Evolutionary conservation across 1,140 invertebrate species (phyloP).

Genomic region (Sogatella furcifera): DNA sequence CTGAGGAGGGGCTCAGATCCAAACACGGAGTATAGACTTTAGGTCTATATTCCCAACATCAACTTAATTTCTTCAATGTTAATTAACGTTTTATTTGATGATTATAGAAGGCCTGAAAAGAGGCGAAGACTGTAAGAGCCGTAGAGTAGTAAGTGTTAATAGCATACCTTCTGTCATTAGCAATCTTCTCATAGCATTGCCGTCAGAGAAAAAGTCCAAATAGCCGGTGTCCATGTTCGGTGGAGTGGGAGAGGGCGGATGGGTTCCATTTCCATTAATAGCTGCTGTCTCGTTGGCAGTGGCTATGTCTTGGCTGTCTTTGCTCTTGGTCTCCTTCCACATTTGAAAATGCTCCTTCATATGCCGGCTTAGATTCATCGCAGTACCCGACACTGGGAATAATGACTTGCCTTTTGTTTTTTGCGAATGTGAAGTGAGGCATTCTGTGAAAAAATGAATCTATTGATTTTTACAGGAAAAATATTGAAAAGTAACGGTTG

Average conservation of each 20-base stretch:
- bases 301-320: not conserved
- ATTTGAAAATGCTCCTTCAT: constrained; percentile 11
- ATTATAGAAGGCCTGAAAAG: no score
- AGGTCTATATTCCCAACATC: no score
- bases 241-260: not conserved
- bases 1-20: no score
- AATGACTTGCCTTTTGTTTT: constrained; percentile 7
- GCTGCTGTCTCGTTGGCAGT: not conserved
- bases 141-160: no score
- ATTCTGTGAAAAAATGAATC: not conserved
- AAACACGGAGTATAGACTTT: no score
- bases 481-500: no score
- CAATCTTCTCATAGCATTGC: constrained; percentile 16
- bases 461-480: not conserved
- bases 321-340: not conserved
- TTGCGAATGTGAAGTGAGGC: not conserved
- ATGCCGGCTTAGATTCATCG: constrained; percentile 12
- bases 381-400: constrained; percentile 18
- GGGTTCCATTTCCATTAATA: not conserved
- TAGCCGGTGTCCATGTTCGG: constrained; percentile 12
- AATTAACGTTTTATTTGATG: no score
- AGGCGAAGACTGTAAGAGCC: no score
- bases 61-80: no score
- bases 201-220: constrained; percentile 21
- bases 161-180: constrained; percentile 17